Percentiles rank a stretch among this genome's conserved stretches.
Evolutionary conservation across 1,140 invertebrate species (phyloP).

Genomic region (Diachasmimorpha longicaudata): DNA sequence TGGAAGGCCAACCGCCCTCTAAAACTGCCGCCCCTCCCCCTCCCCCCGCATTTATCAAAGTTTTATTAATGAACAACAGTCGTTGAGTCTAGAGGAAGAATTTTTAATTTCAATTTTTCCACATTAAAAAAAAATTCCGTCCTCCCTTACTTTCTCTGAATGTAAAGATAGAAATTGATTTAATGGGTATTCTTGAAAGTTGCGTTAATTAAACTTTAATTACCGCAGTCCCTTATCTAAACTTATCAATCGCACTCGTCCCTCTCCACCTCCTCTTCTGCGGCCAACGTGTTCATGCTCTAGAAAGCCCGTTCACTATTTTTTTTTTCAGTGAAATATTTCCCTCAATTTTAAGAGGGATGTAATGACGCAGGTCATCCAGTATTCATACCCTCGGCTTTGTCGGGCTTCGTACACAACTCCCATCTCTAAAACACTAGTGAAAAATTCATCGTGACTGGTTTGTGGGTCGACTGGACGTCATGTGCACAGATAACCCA

Average conservation of each 20-base stretch:
- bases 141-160: too few species aligned
- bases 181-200: too few species aligned
- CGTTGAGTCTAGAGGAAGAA: too few species aligned
- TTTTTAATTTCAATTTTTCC: too few species aligned
- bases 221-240: background rate
- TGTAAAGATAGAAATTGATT: too few species aligned
- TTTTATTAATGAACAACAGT: too few species aligned
- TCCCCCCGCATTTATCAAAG: background rate
- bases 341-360: background rate
- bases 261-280: too few species aligned
- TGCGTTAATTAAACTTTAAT: background rate
- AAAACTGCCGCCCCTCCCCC: background rate
- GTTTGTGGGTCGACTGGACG: slow-evolving; percentile 5
- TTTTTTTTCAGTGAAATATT: background rate
- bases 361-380: slow-evolving; percentile 17
- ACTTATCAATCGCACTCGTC: too few species aligned
- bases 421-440: background rate
- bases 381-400: background rate
- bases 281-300: background rate
- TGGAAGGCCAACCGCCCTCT: background rate
- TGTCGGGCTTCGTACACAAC: too few species aligned
- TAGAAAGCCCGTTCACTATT: background rate
- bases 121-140: too few species aligned
- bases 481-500: background rate
- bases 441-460: background rate